phyloP scores from a whole-genome alignment of 2,797 vertebrate species.

The Capromys pilorides region DNA sequence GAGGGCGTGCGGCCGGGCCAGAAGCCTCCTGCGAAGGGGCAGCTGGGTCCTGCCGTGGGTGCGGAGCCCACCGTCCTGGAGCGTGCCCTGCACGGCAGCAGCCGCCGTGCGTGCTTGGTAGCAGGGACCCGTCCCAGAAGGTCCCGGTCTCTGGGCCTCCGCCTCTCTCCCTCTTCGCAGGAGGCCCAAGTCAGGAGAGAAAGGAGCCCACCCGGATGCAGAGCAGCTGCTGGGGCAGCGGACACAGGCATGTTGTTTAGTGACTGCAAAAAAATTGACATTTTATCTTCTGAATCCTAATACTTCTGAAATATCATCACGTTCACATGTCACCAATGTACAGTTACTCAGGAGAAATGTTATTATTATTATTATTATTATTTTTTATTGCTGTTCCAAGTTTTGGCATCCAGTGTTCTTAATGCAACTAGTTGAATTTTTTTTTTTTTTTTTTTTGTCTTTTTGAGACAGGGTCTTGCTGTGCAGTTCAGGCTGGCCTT shows the following conservation, averaged over 20 bases:
- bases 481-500: no score
- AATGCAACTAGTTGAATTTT: no score
- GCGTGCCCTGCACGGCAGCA: not conserved
- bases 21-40: not conserved
- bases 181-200: not conserved
- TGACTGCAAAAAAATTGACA: not conserved
- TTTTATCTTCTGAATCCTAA: not conserved
- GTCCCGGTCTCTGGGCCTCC: no score
- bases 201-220: not conserved
- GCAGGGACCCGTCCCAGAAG: not conserved
- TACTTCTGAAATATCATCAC: not conserved
- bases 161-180: not conserved
- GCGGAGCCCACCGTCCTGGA: not conserved
- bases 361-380: no score
- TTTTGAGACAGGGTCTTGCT: no score
- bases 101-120: not conserved
- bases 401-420: no score
- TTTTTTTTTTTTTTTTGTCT: no score
- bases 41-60: not conserved
- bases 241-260: not conserved
- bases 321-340: not conserved
- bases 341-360: not conserved
- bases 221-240: no score
- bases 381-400: not conserved
- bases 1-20: not conserved